Evolutionary conservation across 2,888 invertebrate species (phyloP).

Genomic region (Zhengitettix transpicula): DNA sequence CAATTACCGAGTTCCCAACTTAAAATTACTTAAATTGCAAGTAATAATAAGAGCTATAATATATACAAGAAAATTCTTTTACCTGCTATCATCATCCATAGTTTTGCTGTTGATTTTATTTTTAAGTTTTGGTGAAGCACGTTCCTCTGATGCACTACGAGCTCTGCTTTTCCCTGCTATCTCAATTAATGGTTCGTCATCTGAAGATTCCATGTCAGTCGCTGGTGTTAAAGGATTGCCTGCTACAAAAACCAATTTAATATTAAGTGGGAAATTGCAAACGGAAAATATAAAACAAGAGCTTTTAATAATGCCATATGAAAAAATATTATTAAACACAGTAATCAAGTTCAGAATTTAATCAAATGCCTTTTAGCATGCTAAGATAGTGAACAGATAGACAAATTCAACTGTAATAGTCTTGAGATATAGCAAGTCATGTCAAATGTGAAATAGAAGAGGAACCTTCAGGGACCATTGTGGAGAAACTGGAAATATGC

Average conservation of each 20-base stretch:
- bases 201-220: slow-evolving; percentile 51
- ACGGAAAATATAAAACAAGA: not conserved
- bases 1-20: no score
- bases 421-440: no score
- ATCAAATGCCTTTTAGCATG: no score
- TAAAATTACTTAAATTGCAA: not conserved
- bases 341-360: no score
- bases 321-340: no score
- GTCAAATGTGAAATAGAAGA: no score
- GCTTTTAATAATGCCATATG: no score
- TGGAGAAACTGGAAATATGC: no score
- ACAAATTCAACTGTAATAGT: no score
- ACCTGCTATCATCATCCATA: slow-evolving; percentile 11
- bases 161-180: slow-evolving; percentile 45
- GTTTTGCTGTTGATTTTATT: slow-evolving; percentile 6
- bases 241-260: not conserved
- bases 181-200: slow-evolving; percentile 66
- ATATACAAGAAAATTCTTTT: not conserved
- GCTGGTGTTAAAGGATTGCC: no score
- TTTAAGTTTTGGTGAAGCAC: slow-evolving; percentile 6
- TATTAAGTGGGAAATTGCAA: not conserved
- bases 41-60: not conserved
- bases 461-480: no score
- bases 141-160: slow-evolving; percentile 2
- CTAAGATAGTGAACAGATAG: no score